A percentile compares a stretch with the other conserved stretches of the same genome.
Evolutionary conservation across 1,140 invertebrate species (phyloP).

Genomic region (Apis laboriosa): DNA sequence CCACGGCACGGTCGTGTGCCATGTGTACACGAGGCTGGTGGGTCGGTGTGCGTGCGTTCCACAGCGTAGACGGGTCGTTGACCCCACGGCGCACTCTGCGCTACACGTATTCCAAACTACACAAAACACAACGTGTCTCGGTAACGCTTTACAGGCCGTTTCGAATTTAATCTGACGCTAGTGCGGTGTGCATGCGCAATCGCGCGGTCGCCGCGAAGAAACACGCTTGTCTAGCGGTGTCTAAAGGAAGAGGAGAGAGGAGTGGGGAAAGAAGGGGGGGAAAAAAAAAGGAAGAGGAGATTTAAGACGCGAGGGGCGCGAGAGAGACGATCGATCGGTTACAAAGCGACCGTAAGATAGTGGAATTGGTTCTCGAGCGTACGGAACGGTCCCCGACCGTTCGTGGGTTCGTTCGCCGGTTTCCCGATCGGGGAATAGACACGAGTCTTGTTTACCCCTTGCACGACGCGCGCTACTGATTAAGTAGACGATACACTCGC

Average conservation of each 20-base stretch:
- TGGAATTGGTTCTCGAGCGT: constrained; percentile 51
- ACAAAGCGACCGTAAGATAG: constrained; percentile 63
- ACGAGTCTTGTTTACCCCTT: background rate
- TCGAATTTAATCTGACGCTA: constrained; percentile 69
- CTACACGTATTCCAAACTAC: constrained; percentile 75
- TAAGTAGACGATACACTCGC: background rate
- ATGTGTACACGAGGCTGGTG: constrained; percentile 2
- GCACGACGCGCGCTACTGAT: background rate
- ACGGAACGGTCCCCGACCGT: constrained; percentile 15
- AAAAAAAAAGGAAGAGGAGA: constrained; percentile 23
- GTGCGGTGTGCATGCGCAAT: constrained; percentile 54
- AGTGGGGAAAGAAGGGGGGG: background rate
- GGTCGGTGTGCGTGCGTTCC: constrained; percentile 57
- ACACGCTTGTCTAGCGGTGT: constrained; percentile 34
- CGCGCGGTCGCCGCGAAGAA: constrained; percentile 38
- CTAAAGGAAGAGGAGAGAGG: background rate
- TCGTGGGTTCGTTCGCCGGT: background rate
- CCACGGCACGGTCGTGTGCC: background rate
- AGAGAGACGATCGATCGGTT: constrained; percentile 62
- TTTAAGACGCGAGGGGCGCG: constrained; percentile 46
- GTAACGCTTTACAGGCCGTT: constrained; percentile 68
- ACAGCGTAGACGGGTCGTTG: constrained; percentile 77
- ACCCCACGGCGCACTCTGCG: constrained; percentile 72
- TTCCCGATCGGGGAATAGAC: background rate
- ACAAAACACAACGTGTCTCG: constrained; percentile 73